These are phyloP conservation scores for Eupeodes latifasciatus DNA, from an alignment of 2,888 invertebrate species.

Conservation along the genomic window DNA sequence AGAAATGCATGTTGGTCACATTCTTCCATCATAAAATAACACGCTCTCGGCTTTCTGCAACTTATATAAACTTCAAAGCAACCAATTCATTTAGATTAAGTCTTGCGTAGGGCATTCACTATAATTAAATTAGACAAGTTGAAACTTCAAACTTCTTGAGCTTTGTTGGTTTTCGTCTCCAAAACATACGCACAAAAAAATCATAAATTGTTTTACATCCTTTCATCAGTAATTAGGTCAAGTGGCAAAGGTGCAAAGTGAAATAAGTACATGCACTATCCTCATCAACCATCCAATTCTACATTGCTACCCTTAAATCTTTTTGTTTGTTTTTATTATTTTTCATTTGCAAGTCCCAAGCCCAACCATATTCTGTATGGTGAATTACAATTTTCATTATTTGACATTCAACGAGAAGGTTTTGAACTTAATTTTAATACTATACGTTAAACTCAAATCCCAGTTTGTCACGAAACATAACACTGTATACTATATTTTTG, in stretches of 20 bases:
- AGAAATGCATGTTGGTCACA: too few relatives aligned
- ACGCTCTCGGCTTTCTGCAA: too few relatives aligned
- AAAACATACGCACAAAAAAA: constrained; percentile 38
- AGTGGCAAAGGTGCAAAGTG: constrained; percentile 66
- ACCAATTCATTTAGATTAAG: not conserved
- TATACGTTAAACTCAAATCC: constrained; percentile 31
- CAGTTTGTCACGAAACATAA: constrained; percentile 63
- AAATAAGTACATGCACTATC: not conserved
- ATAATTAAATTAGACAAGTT: constrained; percentile 25
- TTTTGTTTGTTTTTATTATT: constrained; percentile 7
- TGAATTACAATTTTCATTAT: constrained; percentile 1
- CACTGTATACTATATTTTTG: not conserved
- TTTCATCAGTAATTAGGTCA: constrained; percentile 65
- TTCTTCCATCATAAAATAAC: too few relatives aligned
- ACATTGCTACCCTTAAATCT: constrained; percentile 64
- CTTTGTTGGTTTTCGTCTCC: not conserved
- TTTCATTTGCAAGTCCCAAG: not conserved
- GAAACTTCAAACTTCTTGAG: not conserved
- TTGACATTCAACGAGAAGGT: constrained; percentile 59
- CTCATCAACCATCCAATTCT: not conserved
- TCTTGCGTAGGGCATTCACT: not conserved
- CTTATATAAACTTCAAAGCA: not conserved
- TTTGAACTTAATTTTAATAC: constrained; percentile 7
- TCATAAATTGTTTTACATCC: constrained; percentile 8
- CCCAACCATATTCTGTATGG: too few relatives aligned